Conservation (phyloP, 2,797 vertebrate species). For the Pteropus rufus region DNA sequence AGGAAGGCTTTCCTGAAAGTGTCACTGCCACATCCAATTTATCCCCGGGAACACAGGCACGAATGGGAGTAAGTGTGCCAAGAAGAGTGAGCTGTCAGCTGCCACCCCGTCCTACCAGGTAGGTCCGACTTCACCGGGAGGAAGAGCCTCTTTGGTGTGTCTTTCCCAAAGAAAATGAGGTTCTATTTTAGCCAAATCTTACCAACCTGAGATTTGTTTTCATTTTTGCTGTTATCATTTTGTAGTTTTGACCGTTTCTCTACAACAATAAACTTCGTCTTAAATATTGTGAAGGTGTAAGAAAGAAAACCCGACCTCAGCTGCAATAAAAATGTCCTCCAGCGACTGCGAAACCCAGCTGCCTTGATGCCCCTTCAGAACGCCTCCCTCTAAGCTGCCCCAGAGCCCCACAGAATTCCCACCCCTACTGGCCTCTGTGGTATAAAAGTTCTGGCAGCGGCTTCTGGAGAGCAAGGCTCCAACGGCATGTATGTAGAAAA, state of each 20-base stretch:
- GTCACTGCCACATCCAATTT: too few species aligned
- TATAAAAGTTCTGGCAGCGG: neutral
- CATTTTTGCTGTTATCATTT: neutral
- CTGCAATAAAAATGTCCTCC: neutral
- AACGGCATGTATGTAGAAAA: neutral
- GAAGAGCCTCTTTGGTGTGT: neutral
- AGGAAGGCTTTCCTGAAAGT: neutral
- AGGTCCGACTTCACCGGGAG: neutral
- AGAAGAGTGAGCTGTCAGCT: accelerated
- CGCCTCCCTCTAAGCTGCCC: too few species aligned
- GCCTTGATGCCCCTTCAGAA: neutral
- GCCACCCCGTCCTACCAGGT: neutral
- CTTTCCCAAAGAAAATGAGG: neutral
- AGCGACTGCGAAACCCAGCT: neutral
- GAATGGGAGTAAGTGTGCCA: accelerated
- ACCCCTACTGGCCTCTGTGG: neutral
- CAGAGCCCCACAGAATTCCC: accelerated
- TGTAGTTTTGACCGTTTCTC: neutral
- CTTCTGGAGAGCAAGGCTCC: neutral
- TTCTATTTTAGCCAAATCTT: neutral
- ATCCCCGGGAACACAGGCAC: neutral
- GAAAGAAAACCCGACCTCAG: neutral
- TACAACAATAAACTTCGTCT: neutral
- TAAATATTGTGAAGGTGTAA: neutral
- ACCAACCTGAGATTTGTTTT: neutral